Conservation (phyloP, 2,888 invertebrate species). For the Spodoptera exigua region DNA sequence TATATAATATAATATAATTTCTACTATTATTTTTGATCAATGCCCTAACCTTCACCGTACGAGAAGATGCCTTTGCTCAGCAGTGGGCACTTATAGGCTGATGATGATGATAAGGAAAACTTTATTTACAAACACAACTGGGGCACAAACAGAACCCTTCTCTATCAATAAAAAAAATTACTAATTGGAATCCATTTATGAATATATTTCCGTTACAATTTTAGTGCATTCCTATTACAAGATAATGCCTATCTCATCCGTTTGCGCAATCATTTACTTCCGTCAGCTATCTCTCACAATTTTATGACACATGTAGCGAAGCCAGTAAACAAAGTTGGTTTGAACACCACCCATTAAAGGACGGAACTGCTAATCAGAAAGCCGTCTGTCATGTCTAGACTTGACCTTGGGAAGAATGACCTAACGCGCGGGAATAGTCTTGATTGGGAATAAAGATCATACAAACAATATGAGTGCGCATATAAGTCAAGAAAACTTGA, state of each 20-base stretch:
- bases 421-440: constrained; percentile 37
- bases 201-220: not conserved
- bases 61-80: too few relatives aligned
- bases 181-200: too few relatives aligned
- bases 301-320: constrained; percentile 5
- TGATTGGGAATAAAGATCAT: constrained; percentile 33
- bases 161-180: not conserved
- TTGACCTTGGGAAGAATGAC: constrained; percentile 49
- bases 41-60: too few relatives aligned
- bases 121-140: too few relatives aligned
- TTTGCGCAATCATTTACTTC: constrained; percentile 27
- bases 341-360: constrained; percentile 29
- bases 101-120: too few relatives aligned
- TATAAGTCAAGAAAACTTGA: not conserved
- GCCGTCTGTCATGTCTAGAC: constrained; percentile 37
- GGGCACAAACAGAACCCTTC: too few relatives aligned
- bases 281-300: constrained; percentile 30
- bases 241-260: constrained; percentile 36
- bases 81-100: too few relatives aligned
- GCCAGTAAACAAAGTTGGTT: constrained; percentile 5
- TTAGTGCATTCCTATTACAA: not conserved
- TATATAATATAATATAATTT: too few relatives aligned
- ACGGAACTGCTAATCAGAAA: constrained; percentile 54
- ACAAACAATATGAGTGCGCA: constrained; percentile 15
- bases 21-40: too few relatives aligned